A percentile compares a stretch with the other conserved stretches of the same genome.
Conservation (phyloP, 2,113 vertebrate species). For the Argyrosomus japonicus region DNA sequence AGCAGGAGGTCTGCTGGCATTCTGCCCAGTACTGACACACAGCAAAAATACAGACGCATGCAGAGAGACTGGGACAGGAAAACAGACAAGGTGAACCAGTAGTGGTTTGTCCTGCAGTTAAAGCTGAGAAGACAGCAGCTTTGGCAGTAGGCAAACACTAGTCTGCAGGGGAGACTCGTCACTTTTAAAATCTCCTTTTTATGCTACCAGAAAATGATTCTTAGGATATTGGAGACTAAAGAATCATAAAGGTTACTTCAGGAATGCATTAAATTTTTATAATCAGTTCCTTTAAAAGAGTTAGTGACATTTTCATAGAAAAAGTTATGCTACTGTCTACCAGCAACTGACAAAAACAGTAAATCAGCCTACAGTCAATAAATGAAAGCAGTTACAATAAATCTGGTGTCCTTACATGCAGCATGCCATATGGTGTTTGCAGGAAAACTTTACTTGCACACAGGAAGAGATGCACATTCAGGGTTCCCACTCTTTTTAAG, state of each 20-base stretch:
- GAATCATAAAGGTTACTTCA: background rate
- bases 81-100: constrained; percentile 65
- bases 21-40: constrained; percentile 68
- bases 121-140: constrained; percentile 38
- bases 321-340: background rate
- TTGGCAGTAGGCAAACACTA: constrained; percentile 13
- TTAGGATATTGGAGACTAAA: background rate
- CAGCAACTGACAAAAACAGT: background rate
- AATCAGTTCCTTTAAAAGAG: background rate
- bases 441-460: background rate
- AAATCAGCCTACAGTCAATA: background rate
- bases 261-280: background rate
- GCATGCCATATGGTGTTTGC: background rate
- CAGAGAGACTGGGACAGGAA: constrained; percentile 58
- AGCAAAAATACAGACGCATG: constrained; percentile 68
- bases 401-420: background rate
- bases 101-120: constrained; percentile 56
- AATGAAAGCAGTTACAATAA: constrained; percentile 1
- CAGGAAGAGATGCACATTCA: constrained; percentile 5
- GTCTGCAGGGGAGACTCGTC: background rate
- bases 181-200: background rate
- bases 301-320: background rate
- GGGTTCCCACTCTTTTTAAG: too few species aligned
- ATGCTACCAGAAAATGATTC: background rate
- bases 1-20: constrained; percentile 74